phyloP scores from a whole-genome alignment of 2,888 invertebrate genomes.

The Andrena flavipes region DNA sequence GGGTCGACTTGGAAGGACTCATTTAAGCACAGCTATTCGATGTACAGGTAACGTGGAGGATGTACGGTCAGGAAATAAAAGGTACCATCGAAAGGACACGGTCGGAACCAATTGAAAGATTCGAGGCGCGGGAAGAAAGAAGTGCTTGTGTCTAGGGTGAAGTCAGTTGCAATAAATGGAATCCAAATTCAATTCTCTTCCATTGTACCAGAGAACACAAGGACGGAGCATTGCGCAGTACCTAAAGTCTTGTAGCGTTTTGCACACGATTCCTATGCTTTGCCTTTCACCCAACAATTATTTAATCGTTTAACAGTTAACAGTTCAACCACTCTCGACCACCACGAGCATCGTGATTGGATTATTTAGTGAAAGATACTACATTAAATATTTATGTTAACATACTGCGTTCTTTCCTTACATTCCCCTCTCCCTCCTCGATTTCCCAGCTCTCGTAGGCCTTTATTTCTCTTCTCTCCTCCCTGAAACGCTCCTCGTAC shows the following conservation, averaged over 20 bases:
- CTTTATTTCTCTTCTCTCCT: not conserved
- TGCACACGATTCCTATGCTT: conserved; percentile 19
- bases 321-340: not conserved
- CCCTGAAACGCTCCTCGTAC: not conserved
- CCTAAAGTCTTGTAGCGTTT: not conserved
- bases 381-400: not conserved
- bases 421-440: not conserved
- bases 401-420: not conserved
- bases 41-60: conserved; percentile 37
- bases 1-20: conserved; percentile 33
- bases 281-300: conserved; percentile 27
- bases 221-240: conserved; percentile 11
- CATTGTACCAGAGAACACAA: conserved; percentile 9
- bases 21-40: conserved; percentile 28
- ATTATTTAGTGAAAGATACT: not conserved
- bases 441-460: not conserved
- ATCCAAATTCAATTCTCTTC: conserved; percentile 34
- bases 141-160: conserved; percentile 46
- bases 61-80: conserved; percentile 22
- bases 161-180: conserved; percentile 47
- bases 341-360: not conserved
- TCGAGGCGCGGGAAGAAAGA: conserved; percentile 1
- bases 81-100: conserved; percentile 29
- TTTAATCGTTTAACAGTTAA: conserved; percentile 9
- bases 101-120: conserved; percentile 16